Percentiles rank a stretch among this genome's conserved stretches.
Conservation (phyloP, 2,888 invertebrate species). For the Bugula neritina region DNA sequence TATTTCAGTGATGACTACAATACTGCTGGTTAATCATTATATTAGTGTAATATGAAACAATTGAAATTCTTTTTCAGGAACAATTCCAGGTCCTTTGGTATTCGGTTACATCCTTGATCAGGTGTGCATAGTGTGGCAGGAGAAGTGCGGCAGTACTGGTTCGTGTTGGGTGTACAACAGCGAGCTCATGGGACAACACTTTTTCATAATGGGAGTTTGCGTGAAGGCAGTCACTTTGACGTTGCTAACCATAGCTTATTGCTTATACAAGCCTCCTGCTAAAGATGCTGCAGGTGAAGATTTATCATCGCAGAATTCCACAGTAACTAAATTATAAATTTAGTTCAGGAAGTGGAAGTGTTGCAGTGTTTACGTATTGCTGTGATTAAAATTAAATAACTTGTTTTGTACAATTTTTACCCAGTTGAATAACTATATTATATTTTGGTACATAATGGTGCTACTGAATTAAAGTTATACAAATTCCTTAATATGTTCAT, state of each 20-base stretch:
- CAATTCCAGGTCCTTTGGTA: slow-evolving; percentile 90
- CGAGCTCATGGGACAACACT: slow-evolving; percentile 59
- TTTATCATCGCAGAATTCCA: not conserved
- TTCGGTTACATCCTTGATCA: slow-evolving; percentile 93
- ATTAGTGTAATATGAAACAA: too few species aligned
- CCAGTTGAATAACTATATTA: too few species aligned
- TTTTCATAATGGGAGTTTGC: not conserved
- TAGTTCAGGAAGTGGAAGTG: too few species aligned
- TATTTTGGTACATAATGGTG: too few species aligned
- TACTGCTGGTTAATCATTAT: too few species aligned
- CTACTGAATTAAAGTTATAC: too few species aligned
- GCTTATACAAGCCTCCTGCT: slow-evolving; percentile 9
- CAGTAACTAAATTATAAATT: slow-evolving; percentile 1
- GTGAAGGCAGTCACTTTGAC: not conserved
- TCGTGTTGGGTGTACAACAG: slow-evolving; percentile 72
- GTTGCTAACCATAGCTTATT: not conserved
- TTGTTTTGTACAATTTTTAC: too few species aligned
- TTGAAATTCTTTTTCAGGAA: slow-evolving; percentile 55
- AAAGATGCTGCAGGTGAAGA: not conserved
- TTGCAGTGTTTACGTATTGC: too few species aligned
- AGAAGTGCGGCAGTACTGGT: slow-evolving; percentile 52
- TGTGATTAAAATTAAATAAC: too few species aligned
- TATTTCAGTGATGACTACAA: too few species aligned
- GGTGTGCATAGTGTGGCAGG: slow-evolving; percentile 84
- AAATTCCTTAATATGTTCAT: too few species aligned